Base-by-base conservation (phyloP, 2,113 vertebrate genomes). In the Oncorhynchus kisutch region DNA sequence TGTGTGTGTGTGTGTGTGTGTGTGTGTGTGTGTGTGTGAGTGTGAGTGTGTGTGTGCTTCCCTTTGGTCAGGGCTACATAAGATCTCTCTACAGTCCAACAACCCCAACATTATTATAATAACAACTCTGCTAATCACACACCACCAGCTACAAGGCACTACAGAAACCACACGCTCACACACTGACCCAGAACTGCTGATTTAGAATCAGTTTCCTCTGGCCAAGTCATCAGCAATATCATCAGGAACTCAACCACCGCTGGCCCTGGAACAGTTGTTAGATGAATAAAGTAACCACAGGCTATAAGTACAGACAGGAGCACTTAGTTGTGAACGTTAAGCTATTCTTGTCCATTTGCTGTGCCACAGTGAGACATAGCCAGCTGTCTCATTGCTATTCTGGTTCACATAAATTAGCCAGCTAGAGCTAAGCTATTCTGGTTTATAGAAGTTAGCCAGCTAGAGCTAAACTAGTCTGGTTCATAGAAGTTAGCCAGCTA, bases 51-150 rank as follows among this genome's bases (percentile, higher is more conserved):
- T 60, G 59, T 62, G 59, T 51, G 64, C 9, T 77, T 74, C 9
- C 14, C 8, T 80, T 16, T 16, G 20, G 67, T 75, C 49, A 74
- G 29, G 69, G 64, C 72, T 75, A 67, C 0, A 70, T 51, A 39
- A 12, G 34, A 48, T 60, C 66, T 67, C 59, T 31, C 67, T 12
- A 20, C 14, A 54, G 16, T 14, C 72, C 24, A 76, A 34, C 16
- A 84, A 90, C 67, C 89, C 87, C 68, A 1, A 14, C 85, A 89
- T 89, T 89, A 91, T 62, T 39, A 78, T 89, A 91, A 90, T 90
- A 74, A 90, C 82, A 89, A 75, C 84, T 69, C 81, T 78, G 11
- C 3, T 65, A 81, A 79, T 73, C 81, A 76, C 85, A 51, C 71
- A 68, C 76, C 59, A 5, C 49, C 3, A 45, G 77, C 82, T 84